Evolutionary conservation across 1,140 invertebrate species (phyloP).

Genomic region (Drosophila azteca): DNA sequence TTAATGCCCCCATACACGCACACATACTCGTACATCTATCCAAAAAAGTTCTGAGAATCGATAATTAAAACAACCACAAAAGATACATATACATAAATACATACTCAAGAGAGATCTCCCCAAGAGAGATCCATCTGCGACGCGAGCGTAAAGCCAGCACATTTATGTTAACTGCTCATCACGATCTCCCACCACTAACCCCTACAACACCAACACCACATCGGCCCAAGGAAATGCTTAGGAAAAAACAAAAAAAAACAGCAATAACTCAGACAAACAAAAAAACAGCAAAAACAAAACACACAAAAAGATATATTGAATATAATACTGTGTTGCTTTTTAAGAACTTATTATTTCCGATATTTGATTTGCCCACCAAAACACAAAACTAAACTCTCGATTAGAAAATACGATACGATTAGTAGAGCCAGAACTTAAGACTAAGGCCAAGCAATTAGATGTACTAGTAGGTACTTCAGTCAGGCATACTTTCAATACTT

Average conservation of each 20-base stretch:
- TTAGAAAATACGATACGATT: too few species aligned
- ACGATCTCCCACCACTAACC: slow-evolving; percentile 24
- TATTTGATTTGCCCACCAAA: slow-evolving; percentile 53
- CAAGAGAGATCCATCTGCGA: neutral
- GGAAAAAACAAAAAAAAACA: slow-evolving; percentile 37
- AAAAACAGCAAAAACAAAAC: slow-evolving; percentile 37
- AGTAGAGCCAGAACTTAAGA: slow-evolving; percentile 19
- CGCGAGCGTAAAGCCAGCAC: slow-evolving; percentile 46
- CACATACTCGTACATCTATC: slow-evolving; percentile 8
- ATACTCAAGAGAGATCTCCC: slow-evolving; percentile 56
- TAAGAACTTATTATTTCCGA: slow-evolving; percentile 66
- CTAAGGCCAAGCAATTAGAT: slow-evolving; percentile 28
- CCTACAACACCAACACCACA: slow-evolving; percentile 1
- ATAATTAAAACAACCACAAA: slow-evolving; percentile 58
- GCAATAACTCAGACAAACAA: slow-evolving; percentile 23
- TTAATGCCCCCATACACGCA: slow-evolving; percentile 18
- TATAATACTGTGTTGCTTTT: slow-evolving; percentile 51
- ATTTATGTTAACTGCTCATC: slow-evolving; percentile 67
- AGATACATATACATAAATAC: slow-evolving; percentile 64
- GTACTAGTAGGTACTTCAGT: slow-evolving; percentile 1
- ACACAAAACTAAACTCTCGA: slow-evolving; percentile 8
- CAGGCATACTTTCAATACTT: too few species aligned
- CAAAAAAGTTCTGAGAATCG: slow-evolving; percentile 11
- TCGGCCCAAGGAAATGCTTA: slow-evolving; percentile 19
- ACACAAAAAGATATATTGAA: slow-evolving; percentile 13